These are phyloP conservation scores for Lophius piscatorius DNA, from an alignment of 2,113 vertebrate species.

Conservation along the genomic window DNA sequence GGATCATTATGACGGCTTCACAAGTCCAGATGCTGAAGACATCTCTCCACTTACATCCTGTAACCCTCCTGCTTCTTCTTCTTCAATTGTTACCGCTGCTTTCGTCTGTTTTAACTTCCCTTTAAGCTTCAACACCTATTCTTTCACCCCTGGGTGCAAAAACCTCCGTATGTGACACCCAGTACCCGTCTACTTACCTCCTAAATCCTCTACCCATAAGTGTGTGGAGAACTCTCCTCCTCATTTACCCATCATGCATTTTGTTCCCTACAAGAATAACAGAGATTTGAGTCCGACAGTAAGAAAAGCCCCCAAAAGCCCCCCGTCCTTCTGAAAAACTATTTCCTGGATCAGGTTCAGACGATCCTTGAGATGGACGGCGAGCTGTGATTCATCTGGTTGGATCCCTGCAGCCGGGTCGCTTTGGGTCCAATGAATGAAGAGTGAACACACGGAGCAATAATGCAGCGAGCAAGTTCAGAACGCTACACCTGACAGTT, in stretches of 20 bases:
- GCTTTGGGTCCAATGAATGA: too few species aligned
- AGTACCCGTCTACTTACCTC: slow-evolving; percentile 58
- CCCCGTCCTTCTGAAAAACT: too few species aligned
- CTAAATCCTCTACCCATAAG: slow-evolving; percentile 57
- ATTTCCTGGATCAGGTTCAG: too few species aligned
- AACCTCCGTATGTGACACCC: slow-evolving; percentile 45
- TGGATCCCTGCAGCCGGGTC: slow-evolving; percentile 11
- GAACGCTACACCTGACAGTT: slow-evolving; percentile 3
- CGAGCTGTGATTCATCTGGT: slow-evolving; percentile 44
- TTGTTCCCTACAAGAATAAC: too few species aligned
- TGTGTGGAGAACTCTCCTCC: slow-evolving; percentile 42
- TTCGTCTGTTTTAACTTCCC: slow-evolving; percentile 6
- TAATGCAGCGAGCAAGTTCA: not conserved
- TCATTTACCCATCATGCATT: too few species aligned
- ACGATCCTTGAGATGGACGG: too few species aligned
- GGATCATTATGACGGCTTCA: too few species aligned
- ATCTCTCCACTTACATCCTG: not conserved
- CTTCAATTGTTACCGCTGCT: slow-evolving; percentile 37
- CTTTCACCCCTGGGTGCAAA: slow-evolving; percentile 47
- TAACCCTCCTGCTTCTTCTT: not conserved
- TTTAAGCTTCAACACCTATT: not conserved
- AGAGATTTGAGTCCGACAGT: too few species aligned
- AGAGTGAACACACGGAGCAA: not conserved
- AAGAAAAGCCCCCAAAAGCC: too few species aligned
- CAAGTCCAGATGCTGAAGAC: too few species aligned